Conservation (phyloP, 2,113 vertebrate species). For the Megaceryle torquata region DNA sequence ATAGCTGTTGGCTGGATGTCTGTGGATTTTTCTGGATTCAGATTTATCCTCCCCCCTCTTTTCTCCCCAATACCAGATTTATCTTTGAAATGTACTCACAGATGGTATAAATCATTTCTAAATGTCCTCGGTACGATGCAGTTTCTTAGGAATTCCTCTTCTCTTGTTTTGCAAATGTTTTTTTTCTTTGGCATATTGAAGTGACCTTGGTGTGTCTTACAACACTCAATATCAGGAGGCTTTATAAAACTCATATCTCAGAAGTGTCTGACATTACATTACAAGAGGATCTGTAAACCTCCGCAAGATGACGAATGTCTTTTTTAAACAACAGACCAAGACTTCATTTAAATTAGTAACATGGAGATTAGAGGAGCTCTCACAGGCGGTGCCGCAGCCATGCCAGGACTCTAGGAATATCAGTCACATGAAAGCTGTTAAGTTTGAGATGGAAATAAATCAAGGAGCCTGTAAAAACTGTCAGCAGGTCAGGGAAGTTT, state of each 20-base stretch:
- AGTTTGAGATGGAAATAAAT: conserved; percentile 87
- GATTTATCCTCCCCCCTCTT: conserved; percentile 23
- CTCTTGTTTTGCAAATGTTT: conserved; percentile 60
- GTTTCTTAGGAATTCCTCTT: conserved; percentile 70
- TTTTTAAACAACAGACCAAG: conserved; percentile 85
- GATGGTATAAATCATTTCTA: conserved; percentile 65
- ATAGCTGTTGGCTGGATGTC: conserved; percentile 66
- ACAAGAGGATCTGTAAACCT: conserved; percentile 83
- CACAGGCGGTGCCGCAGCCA: conserved; percentile 75
- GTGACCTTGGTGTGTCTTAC: conserved; percentile 83
- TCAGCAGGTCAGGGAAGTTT: conserved; percentile 88
- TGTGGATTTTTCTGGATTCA: conserved; percentile 70
- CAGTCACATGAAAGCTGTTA: conserved; percentile 88
- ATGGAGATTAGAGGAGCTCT: conserved; percentile 80
- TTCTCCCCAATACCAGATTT: conserved; percentile 57
- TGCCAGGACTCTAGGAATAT: conserved; percentile 78
- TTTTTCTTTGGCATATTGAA: conserved; percentile 44
- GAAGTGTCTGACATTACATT: conserved; percentile 85
- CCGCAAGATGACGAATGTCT: conserved; percentile 82
- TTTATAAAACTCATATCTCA: conserved; percentile 84
- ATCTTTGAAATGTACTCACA: conserved; percentile 65
- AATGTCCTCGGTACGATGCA: conserved; percentile 36
- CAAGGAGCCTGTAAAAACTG: conserved; percentile 86
- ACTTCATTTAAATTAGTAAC: conserved; percentile 87
- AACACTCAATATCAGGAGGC: conserved; percentile 73